phyloP scores from a whole-genome alignment of 1,140 invertebrate species.

The Calliopsis andreniformis region DNA sequence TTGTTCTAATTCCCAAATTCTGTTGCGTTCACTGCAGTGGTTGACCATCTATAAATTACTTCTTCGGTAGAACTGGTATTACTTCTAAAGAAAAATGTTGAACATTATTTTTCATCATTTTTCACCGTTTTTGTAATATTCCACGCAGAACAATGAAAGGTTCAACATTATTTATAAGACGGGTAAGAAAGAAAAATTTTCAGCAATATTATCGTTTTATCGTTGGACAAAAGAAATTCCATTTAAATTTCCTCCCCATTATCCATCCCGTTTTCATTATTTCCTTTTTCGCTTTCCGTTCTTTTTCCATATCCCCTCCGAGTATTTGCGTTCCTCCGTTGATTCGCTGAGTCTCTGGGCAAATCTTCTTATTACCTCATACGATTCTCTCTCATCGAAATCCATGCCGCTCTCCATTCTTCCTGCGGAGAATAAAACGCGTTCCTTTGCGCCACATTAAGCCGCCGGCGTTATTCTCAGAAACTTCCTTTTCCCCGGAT shows the following conservation, averaged over 20 bases:
- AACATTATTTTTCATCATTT: too few relatives aligned
- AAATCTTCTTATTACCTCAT: slow-evolving; percentile 39
- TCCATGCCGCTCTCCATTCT: slow-evolving; percentile 36
- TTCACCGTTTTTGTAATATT: too few relatives aligned
- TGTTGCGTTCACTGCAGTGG: too few relatives aligned
- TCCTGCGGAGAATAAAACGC: slow-evolving; percentile 39
- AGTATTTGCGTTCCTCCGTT: background rate
- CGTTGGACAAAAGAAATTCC: too few relatives aligned
- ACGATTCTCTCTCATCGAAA: slow-evolving; percentile 39
- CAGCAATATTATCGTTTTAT: too few relatives aligned
- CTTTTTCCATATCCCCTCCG: background rate
- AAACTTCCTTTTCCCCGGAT: slow-evolving; percentile 39
- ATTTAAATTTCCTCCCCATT: background rate
- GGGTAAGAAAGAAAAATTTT: too few relatives aligned
- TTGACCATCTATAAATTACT: too few relatives aligned
- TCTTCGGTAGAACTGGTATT: too few relatives aligned
- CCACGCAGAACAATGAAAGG: too few relatives aligned
- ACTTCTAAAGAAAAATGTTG: too few relatives aligned
- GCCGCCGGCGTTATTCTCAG: slow-evolving; percentile 35
- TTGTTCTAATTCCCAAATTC: too few relatives aligned
- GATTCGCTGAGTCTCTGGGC: slow-evolving; percentile 22
- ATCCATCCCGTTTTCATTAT: background rate
- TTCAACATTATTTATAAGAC: too few relatives aligned
- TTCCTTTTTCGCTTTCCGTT: background rate
- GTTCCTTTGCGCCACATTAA: slow-evolving; percentile 30